A percentile compares a stretch with the other conserved stretches of the same genome.
These are phyloP conservation scores for Furcula furcula DNA, from an alignment of 2,888 invertebrate species.

Conservation along the genomic window DNA sequence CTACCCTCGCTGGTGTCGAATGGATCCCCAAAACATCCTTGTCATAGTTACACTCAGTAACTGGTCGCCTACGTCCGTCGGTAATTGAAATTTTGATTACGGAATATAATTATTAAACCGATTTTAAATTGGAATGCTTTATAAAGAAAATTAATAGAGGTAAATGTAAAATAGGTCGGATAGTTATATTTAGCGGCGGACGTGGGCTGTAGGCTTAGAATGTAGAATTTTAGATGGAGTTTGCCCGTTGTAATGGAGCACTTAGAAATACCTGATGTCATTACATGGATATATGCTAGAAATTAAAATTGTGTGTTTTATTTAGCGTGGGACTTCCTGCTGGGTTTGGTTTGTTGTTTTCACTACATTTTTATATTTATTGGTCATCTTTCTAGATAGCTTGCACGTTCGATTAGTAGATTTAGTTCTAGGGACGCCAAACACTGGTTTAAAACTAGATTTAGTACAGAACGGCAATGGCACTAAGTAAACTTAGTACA, in stretches of 20 bases:
- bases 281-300: conserved; percentile 77
- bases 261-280: conserved; percentile 72
- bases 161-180: conserved; percentile 11
- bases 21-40: conserved; percentile 47
- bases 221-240: conserved; percentile 62
- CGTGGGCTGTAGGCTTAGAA: conserved; percentile 51
- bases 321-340: conserved; percentile 68
- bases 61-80: conserved; percentile 47
- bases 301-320: conserved; percentile 75
- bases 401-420: conserved; percentile 46
- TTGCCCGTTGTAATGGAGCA: conserved; percentile 76
- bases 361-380: too few species aligned
- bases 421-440: conserved; percentile 34
- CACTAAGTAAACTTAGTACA: conserved; percentile 32
- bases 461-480: conserved; percentile 18
- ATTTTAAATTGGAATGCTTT: not conserved
- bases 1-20: conserved; percentile 28
- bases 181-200: conserved; percentile 34
- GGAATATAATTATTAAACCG: not conserved
- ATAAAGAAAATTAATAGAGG: conserved; percentile 11
- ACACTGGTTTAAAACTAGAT: conserved; percentile 34
- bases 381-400: conserved; percentile 39
- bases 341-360: conserved; percentile 47
- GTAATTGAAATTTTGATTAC: not conserved
- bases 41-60: conserved; percentile 61